Evolutionary conservation across 2,888 invertebrate genomes (phyloP), one percentile per base, ranked within the genome.

Genomic region (Marasmarcha lunaedactyla): DNA sequence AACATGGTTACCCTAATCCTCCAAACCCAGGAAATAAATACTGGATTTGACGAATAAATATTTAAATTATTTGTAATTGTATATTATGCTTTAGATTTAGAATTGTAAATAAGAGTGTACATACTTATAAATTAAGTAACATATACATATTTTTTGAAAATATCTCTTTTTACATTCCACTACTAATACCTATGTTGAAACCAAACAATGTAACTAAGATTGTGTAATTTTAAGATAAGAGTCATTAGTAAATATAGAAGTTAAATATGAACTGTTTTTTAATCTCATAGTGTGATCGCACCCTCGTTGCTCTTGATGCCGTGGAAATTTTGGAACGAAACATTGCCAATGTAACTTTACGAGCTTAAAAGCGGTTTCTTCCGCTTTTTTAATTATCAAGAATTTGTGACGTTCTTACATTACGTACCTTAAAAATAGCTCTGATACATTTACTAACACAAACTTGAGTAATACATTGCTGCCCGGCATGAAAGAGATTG

Each of bases 151-250:
- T 63, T 55, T 65, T 61, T 65, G 63, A 66, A 59, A 69, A 59
- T 77, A 79, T 78, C 79, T 79, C 78, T 70, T 57, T 63, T 57
- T 67, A 62, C 81, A 83, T 81, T 81, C 81, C 79, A 67, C 4
- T 5, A 20, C 55, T 63, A 50, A 66, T 67, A 69, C 59, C 59
- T 71, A 65, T 64, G 54, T 57, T 65, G 59, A 74, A 68, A 77
- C 79, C 81, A 81, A 81, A 78, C 69, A 63, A 57, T 61, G 43
- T 76, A 70, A 81, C 7, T 20, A 81, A 78, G 68, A 63, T 57
- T 62, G 43, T 76, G 70, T 71, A 67, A 59, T 61, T 70, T 69
- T 48, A 57, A 59, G 57, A 52, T 68, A 57, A 67, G 60, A 77
- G 74, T 79, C 77, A 78, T 68, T 78, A 78, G 72, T 58, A 39